Conservation (phyloP, 1,140 invertebrate species). For the Drosophila serrata region DNA sequence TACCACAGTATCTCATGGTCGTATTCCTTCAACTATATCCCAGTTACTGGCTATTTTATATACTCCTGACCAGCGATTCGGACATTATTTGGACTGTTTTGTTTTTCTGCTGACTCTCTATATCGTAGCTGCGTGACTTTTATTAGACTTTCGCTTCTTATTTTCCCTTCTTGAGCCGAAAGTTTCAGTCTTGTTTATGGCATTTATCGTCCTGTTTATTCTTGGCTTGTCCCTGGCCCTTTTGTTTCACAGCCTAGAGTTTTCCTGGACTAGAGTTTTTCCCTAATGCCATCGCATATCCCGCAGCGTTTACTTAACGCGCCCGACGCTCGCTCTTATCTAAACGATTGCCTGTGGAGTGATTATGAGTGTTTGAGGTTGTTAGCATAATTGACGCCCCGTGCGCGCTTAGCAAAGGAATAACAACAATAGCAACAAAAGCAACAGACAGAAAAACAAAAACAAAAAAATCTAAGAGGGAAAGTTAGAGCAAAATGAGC, state of each 20-base stretch:
- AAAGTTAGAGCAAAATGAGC: conserved; percentile 42
- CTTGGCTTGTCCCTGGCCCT: conserved; percentile 50
- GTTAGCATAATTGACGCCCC: conserved; percentile 82
- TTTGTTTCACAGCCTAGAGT: conserved; percentile 66
- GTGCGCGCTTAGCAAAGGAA: conserved; percentile 52
- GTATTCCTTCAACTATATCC: not conserved
- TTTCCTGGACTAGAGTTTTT: conserved; percentile 16
- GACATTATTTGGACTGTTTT: conserved; percentile 31
- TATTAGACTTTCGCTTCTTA: conserved; percentile 69
- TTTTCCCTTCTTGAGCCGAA: conserved; percentile 54
- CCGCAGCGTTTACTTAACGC: conserved; percentile 80
- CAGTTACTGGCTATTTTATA: conserved; percentile 25
- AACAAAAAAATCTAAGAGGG: conserved; percentile 20
- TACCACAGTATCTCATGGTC: not conserved
- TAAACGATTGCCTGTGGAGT: conserved; percentile 83
- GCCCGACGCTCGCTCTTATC: conserved; percentile 69
- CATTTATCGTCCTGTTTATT: conserved; percentile 82
- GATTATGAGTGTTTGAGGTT: conserved; percentile 82
- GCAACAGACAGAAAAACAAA: conserved; percentile 14
- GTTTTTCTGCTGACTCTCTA: conserved; percentile 71
- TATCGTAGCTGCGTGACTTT: conserved; percentile 73
- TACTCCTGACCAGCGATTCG: conserved; percentile 38
- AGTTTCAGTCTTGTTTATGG: conserved; percentile 79
- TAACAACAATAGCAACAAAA: conserved; percentile 3
- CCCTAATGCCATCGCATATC: conserved; percentile 61